A percentile compares a stretch with the other conserved stretches of the same genome.
phyloP scores from a whole-genome alignment of 2,888 invertebrate genomes.

The Epinotia bilunana region DNA sequence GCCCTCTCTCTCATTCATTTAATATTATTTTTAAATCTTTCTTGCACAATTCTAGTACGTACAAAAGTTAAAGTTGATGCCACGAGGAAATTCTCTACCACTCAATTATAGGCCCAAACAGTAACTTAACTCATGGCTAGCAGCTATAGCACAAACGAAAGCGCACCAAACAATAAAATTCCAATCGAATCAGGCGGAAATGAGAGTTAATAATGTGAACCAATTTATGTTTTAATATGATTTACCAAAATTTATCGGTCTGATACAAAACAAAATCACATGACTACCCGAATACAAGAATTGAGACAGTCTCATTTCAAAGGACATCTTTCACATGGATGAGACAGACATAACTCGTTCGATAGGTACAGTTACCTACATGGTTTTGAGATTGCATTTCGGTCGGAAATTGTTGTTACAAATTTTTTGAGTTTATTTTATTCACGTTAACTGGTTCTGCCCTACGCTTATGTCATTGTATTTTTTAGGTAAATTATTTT shows the following conservation, averaged over 20 bases:
- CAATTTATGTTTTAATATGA: neutral
- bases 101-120: no score
- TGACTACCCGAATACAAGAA: constrained; percentile 48
- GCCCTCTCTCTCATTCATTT: neutral
- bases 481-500: no score
- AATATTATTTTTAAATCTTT: no score
- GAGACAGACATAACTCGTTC: neutral
- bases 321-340: constrained; percentile 59
- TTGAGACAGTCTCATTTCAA: constrained; percentile 59
- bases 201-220: neutral
- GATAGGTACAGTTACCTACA: neutral
- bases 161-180: neutral
- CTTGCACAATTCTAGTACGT: no score
- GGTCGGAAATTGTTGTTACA: neutral
- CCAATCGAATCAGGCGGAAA: neutral
- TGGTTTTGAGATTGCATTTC: neutral
- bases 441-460: no score
- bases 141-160: neutral
- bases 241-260: neutral
- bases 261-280: constrained; percentile 51
- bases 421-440: no score
- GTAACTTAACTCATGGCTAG: neutral
- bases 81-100: no score
- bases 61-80: no score
- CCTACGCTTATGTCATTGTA: no score